These are phyloP conservation scores for Passer montanus DNA, from an alignment of 2,113 vertebrate species.

Conservation along the genomic window DNA sequence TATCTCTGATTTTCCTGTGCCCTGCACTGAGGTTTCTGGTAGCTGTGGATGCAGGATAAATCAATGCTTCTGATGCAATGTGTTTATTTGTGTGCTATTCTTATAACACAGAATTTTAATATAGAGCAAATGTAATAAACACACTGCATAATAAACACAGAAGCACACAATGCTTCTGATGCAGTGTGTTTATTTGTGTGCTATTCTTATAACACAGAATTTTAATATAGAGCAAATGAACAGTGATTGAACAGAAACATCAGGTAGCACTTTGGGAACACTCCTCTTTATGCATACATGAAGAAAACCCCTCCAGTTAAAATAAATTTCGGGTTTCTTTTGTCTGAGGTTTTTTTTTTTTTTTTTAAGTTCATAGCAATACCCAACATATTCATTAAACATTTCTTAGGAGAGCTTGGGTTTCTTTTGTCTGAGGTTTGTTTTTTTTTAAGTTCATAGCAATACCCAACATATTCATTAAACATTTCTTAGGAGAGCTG, in stretches of 20 bases:
- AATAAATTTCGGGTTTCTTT: neutral
- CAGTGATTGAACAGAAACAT: neutral
- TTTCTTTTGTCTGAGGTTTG: neutral
- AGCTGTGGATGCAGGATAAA: neutral
- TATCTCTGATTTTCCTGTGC: neutral
- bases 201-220: neutral
- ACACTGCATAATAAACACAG: too few relatives aligned
- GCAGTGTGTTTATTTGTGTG: neutral
- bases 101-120: neutral
- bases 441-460: neutral
- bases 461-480: neutral
- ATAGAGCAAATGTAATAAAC: neutral
- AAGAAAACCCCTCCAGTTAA: neutral
- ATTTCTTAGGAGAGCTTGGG: neutral
- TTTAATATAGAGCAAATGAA: neutral
- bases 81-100: neutral
- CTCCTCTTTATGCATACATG: neutral
- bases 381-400: neutral
- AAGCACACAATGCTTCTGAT: neutral
- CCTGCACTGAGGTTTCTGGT: neutral
- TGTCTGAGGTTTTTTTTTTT: neutral
- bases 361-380: neutral
- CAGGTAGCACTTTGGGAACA: neutral
- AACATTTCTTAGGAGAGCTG: neutral
- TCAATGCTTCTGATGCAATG: neutral